Conservation (phyloP, 2,888 invertebrate genomes). For the Hydraecia micacea region DNA sequence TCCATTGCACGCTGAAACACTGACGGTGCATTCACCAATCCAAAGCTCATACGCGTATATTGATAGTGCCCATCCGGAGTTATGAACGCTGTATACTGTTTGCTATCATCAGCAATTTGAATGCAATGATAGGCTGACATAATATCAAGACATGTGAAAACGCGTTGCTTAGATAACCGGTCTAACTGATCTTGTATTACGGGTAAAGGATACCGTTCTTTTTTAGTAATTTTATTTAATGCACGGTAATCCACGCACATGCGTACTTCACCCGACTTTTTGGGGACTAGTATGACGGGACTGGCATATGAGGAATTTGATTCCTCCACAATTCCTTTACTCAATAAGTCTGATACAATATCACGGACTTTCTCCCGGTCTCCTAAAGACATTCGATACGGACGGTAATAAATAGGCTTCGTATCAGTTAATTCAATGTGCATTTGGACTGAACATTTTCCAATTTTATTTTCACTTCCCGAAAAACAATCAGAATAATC, state of each 20-base stretch:
- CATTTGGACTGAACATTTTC: not conserved
- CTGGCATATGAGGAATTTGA: no score
- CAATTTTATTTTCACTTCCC: not conserved
- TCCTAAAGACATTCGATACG: no score
- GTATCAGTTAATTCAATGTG: not conserved
- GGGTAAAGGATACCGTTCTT: no score
- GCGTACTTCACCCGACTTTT: no score
- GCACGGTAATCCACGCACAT: not conserved
- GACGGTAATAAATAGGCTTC: not conserved
- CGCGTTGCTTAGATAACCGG: no score
- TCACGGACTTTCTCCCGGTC: no score
- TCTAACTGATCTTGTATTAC: no score
- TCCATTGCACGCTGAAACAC: not conserved
- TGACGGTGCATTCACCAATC: not conserved
- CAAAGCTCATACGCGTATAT: constrained; percentile 1
- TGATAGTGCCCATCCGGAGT: constrained; percentile 4
- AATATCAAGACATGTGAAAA: not conserved
- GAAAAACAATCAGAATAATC: constrained; percentile 1
- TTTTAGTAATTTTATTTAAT: no score
- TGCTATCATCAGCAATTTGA: not conserved
- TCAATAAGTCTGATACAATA: no score
- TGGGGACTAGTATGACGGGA: no score
- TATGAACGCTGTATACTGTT: constrained; percentile 8
- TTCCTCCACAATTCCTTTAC: no score
- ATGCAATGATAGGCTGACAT: constrained; percentile 1